phyloP scores from a whole-genome alignment of 1,140 invertebrate species.

The Aphaenogaster ashmeadi region DNA sequence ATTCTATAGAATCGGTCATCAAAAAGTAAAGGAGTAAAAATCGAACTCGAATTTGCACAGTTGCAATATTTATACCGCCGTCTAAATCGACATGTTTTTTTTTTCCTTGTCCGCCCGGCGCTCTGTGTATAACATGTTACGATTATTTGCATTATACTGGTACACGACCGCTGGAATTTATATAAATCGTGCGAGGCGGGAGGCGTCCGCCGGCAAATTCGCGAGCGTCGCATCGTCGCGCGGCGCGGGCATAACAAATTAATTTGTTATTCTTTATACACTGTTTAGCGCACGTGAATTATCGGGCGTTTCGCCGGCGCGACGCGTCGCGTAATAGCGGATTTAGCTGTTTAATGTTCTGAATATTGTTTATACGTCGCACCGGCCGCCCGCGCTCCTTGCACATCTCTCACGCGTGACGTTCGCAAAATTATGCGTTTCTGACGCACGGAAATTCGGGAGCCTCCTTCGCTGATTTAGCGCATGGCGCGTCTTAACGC shows the following conservation, averaged over 20 bases:
- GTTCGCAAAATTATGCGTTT: conserved; percentile 37
- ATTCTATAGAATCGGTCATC: conserved; percentile 41
- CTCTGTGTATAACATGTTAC: conserved; percentile 16
- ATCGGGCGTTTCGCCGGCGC: conserved; percentile 71
- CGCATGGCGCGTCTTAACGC: conserved; percentile 39
- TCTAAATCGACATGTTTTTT: conserved; percentile 53
- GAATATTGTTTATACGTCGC: conserved; percentile 61
- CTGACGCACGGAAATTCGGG: conserved; percentile 24
- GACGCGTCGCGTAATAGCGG: conserved; percentile 59
- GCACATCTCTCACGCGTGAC: conserved; percentile 36
- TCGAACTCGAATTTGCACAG: conserved; percentile 45
- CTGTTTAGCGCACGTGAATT: conserved; percentile 72
- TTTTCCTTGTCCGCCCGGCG: background rate
- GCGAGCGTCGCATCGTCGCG: conserved; percentile 13
- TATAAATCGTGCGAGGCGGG: conserved; percentile 34
- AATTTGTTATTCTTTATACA: conserved; percentile 61
- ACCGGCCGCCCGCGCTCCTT: conserved; percentile 8
- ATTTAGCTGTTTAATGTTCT: conserved; percentile 62
- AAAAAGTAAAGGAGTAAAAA: conserved; percentile 47
- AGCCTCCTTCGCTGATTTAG: background rate
- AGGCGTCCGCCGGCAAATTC: conserved; percentile 33
- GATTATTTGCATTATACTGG: conserved; percentile 57
- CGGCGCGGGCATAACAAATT: conserved; percentile 48
- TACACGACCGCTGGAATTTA: conserved; percentile 45
- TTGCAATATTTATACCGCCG: conserved; percentile 49